Evolutionary conservation across 1,140 invertebrate species (phyloP).

Genomic region (Papilio xuthus): DNA sequence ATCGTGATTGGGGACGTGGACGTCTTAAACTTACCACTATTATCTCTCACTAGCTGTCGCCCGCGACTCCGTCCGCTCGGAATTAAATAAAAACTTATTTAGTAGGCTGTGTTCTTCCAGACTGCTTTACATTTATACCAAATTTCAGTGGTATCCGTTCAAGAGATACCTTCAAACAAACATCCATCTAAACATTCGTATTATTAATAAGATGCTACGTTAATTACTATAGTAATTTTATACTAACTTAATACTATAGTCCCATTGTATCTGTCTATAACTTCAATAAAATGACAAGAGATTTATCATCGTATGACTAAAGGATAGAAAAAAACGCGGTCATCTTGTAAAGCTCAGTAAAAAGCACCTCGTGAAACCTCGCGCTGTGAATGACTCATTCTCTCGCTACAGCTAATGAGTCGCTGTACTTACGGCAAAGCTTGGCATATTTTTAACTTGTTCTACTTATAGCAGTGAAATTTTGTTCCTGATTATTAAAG

Average conservation of each 20-base stretch:
- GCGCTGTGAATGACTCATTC: constrained; percentile 18
- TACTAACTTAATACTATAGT: too few relatives aligned
- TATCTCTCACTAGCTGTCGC: too few relatives aligned
- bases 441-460: constrained; percentile 12
- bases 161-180: too few relatives aligned
- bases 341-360: constrained; percentile 22
- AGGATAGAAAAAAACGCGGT: constrained; percentile 2
- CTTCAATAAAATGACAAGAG: not conserved
- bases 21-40: not conserved
- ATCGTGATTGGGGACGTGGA: too few relatives aligned
- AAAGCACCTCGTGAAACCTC: constrained; percentile 4
- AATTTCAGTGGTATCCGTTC: too few relatives aligned
- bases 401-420: constrained; percentile 11
- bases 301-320: not conserved
- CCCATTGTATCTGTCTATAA: not conserved
- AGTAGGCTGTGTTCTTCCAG: too few relatives aligned
- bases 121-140: too few relatives aligned
- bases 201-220: too few relatives aligned
- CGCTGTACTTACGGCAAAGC: constrained; percentile 13
- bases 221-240: too few relatives aligned
- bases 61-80: too few relatives aligned
- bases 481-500: not conserved
- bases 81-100: too few relatives aligned
- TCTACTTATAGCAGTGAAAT: not conserved
- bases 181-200: too few relatives aligned